Base-by-base conservation (phyloP, 2,113 vertebrate species). In the Nipponia nippon region DNA sequence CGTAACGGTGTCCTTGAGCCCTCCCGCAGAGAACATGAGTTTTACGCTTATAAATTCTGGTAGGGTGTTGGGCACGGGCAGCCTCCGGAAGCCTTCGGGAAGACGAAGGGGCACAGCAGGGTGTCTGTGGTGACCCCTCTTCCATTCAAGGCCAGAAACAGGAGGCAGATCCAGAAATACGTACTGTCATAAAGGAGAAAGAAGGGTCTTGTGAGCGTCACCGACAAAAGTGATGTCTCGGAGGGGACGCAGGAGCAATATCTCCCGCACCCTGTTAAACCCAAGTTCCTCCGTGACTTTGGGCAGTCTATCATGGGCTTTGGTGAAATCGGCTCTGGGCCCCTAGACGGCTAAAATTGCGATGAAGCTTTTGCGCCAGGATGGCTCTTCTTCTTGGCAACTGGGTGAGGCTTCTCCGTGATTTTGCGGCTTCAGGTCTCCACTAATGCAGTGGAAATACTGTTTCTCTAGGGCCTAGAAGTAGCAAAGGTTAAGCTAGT, bases 101-200 rank as follows among this genome's bases (percentile, higher is more conserved):
- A 59, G 82, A 44, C 0, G 0, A 53, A 47, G 9, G 44, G n/a
- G 30, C 32, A 63, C 44, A 79, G n/a, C 12, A 46, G 8, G 44
- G 9, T 66, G 14, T 22, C 50, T 52, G 40, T n/a, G 49, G 21
- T 30, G 21, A 32, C 44, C 29, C 40, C 56, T 59, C 36, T 80
- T 73, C 49, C 15, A 34, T 80, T 77, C 44, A 32, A 52, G n/a
- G 42, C 34, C 32, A 72, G 66, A 59, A 86, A 83, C 11, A 52
- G 18, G 25, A 47, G 36, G 29, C 52, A 92, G 58, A 49, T 40
- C 14, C 26, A 77, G 67, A 65, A 62, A 67, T 7, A 62, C 70
- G 40, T 27, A 53, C 19, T 46, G 7, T 40, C 32, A 14, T 16
- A 34, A 77, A 58, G 20, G 30, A 63, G 26, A 61, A 91, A 56